Percentiles rank a stretch among this genome's conserved stretches.
phyloP scores from a whole-genome alignment of 2,888 invertebrate genomes.

The Celastrina argiolus region DNA sequence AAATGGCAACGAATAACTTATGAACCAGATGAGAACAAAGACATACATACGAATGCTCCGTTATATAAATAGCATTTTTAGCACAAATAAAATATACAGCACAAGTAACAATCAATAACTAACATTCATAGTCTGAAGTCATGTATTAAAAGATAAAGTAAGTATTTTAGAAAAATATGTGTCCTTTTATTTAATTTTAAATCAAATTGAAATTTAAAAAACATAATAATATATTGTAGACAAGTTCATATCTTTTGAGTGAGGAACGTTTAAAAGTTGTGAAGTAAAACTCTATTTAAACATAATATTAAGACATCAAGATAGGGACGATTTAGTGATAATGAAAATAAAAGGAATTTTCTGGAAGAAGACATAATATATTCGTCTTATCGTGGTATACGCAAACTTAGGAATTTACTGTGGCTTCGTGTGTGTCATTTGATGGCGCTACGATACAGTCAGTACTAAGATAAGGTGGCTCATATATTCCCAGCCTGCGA shows the following conservation, averaged over 20 bases:
- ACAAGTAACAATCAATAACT: background rate
- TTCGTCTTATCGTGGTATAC: background rate
- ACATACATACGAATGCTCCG: background rate
- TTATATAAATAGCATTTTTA: background rate
- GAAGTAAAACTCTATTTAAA: no score
- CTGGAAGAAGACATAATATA: background rate
- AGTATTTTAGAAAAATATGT: no score
- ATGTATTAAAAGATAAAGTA: no score
- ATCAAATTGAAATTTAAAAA: no score
- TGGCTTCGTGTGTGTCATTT: constrained; percentile 6
- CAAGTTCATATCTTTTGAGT: no score
- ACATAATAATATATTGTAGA: no score
- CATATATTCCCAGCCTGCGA: background rate
- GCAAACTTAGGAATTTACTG: background rate
- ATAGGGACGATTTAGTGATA: background rate
- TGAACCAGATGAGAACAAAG: background rate
- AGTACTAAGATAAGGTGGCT: background rate
- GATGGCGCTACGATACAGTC: background rate
- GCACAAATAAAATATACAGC: background rate
- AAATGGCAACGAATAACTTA: constrained; percentile 1
- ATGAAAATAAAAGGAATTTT: background rate
- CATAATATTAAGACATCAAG: background rate
- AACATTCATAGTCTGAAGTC: background rate
- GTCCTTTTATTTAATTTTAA: no score
- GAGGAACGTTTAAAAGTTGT: no score